Evolutionary conservation across 2,888 invertebrate species (phyloP).

Genomic region (Petrolisthes cinctipes): DNA sequence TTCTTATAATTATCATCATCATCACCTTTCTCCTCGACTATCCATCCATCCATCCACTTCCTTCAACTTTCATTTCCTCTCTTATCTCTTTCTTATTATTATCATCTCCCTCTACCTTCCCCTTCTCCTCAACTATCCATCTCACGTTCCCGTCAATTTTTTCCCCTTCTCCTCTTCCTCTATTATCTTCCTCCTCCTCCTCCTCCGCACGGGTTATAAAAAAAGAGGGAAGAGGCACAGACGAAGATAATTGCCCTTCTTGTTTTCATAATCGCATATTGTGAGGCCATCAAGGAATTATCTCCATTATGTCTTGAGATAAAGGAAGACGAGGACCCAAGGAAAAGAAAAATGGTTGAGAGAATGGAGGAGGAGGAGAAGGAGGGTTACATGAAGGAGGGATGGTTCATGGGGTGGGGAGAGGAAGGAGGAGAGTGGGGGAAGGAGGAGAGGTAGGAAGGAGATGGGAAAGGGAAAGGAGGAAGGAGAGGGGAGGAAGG

Average conservation of each 20-base stretch:
- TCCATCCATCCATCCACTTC: background rate
- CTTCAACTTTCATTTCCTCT: background rate
- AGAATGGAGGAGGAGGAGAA: background rate
- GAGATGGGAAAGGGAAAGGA: background rate
- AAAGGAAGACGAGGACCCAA: background rate
- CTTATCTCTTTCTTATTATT: background rate
- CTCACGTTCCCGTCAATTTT: no score
- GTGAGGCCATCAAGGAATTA: background rate
- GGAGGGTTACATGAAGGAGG: background rate
- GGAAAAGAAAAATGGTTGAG: background rate
- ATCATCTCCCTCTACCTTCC: background rate
- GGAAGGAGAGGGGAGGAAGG: background rate
- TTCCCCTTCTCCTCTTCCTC: background rate
- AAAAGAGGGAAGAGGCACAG: background rate
- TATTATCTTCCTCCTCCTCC: constrained; percentile 4
- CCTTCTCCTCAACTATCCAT: background rate
- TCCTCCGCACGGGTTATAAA: background rate
- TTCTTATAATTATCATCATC: background rate
- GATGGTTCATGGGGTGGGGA: background rate
- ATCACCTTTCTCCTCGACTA: background rate
- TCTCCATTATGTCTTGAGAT: background rate
- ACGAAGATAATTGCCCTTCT: background rate
- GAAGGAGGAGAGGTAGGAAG: background rate
- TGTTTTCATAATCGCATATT: background rate
- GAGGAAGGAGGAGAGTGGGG: background rate